These are phyloP conservation scores for Sylvietta virens DNA, from an alignment of 2,113 vertebrate genomes.

Conservation along the genomic window DNA sequence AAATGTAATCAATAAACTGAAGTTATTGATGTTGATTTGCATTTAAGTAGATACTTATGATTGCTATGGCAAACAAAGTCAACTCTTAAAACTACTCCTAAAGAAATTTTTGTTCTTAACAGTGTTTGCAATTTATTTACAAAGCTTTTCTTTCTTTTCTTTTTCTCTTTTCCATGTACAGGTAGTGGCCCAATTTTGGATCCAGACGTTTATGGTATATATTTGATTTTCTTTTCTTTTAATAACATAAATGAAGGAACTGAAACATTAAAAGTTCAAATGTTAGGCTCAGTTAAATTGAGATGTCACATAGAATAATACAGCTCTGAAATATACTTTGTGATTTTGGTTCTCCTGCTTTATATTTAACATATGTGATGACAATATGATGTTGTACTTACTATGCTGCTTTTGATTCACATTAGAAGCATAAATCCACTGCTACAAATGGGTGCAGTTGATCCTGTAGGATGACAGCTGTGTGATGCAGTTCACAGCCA, in stretches of 20 bases:
- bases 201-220: constrained; percentile 79
- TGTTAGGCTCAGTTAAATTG: constrained; percentile 49
- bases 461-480: neutral
- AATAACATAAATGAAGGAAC: constrained; percentile 25
- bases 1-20: neutral
- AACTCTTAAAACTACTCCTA: neutral
- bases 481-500: neutral
- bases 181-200: constrained; percentile 74
- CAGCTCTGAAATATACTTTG: neutral
- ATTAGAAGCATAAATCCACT: constrained; percentile 40
- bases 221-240: constrained; percentile 58
- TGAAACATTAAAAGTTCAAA: constrained; percentile 32
- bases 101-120: neutral
- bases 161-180: constrained; percentile 56
- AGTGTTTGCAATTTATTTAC: constrained; percentile 9
- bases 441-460: neutral
- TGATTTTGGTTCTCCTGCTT: constrained; percentile 23
- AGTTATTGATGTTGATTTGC: neutral
- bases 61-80: neutral
- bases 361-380: neutral
- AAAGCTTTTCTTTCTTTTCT: neutral
- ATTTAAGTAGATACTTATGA: neutral
- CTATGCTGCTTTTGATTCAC: neutral
- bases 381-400: neutral
- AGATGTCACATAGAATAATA: neutral